Base-by-base conservation (phyloP, 2,113 vertebrate genomes). In the Hucho hucho region DNA sequence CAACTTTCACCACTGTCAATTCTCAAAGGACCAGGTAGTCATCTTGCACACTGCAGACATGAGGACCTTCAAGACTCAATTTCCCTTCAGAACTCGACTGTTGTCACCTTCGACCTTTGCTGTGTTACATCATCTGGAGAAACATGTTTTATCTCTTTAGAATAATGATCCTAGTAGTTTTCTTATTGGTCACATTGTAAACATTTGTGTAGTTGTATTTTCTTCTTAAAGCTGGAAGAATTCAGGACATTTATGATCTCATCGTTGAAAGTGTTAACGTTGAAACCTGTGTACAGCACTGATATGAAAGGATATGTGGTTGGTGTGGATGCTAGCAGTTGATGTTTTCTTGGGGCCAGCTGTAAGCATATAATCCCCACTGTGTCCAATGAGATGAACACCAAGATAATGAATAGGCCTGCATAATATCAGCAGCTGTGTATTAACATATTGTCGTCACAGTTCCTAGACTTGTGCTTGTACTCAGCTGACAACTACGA, bases 381-480 rank as follows among this genome's bases (percentile, higher is more conserved):
- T 73, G 37, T 43, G 37, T 43, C 37, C 79, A 70, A 80, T 80
- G 88, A 88, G 88, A 86, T 84, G n/a, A 83, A 90, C 78, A 88
- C 89, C 88, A 86, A 58, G 66, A 69, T 75, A 59, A 94, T 93
- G 92, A 89, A 92, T 92, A 91, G 86, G 88, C 37, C 37, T 43
- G 84, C 79, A 73, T 78, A 77, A 78, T 79, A 85, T 85, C 72
- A 83, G 84, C 83, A 76, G 24, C 78, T 74, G 68, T 75, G 87
- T 84, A 90, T 89, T 84, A 71, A 75, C 82, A 93, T 86, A 89
- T 77, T 46, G 32, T 67, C 2, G 49, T 75, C 74, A 69, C 72
- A 28, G 71, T 80, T 81, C 80, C 88, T 79, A 79, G 87, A 80
- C 78, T 82, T 80, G 74, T 74, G 75, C 71, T 87, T 13, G 3